Percentiles rank a stretch among this genome's conserved stretches.
phyloP scores from a whole-genome alignment of 2,888 invertebrate species.

The Brachypalpus laphriformis region DNA sequence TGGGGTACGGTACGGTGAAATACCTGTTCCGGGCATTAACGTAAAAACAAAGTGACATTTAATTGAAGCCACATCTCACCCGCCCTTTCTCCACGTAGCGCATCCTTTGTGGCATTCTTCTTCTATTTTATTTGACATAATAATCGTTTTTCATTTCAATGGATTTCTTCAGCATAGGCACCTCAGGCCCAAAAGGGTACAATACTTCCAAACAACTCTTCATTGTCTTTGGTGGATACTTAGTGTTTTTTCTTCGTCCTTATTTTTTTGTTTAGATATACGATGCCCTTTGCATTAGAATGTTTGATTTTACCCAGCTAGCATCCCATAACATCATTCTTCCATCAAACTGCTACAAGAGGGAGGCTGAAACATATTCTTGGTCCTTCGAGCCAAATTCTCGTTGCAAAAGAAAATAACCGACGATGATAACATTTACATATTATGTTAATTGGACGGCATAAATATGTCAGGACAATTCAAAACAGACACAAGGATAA shows the following conservation, averaged over 20 bases:
- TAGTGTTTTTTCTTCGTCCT: conserved; percentile 13
- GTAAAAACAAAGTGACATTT: conserved; percentile 73
- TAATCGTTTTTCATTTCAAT: conserved; percentile 83
- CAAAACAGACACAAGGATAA: conserved; percentile 70
- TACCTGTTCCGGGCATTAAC: conserved; percentile 61
- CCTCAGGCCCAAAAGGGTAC: conserved; percentile 58
- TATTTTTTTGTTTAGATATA: conserved; percentile 54
- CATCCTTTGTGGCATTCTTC: conserved; percentile 64
- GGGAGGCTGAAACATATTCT: neutral
- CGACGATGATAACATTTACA: conserved; percentile 73
- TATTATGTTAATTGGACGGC: conserved; percentile 72
- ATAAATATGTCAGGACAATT: conserved; percentile 73
- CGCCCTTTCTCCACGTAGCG: neutral
- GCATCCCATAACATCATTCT: conserved; percentile 68
- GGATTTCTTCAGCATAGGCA: conserved; percentile 68
- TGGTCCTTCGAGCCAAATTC: conserved; percentile 65
- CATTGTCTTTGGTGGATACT: conserved; percentile 21
- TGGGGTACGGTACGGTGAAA: conserved; percentile 7
- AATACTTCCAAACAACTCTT: conserved; percentile 19
- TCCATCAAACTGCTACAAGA: conserved; percentile 62
- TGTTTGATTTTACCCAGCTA: conserved; percentile 69
- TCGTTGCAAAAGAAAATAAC: conserved; percentile 42
- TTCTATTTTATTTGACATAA: conserved; percentile 78
- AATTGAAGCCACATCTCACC: conserved; percentile 73
- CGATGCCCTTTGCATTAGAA: conserved; percentile 73